Base-by-base conservation (phyloP, 2,797 vertebrate genomes). In the Liparis tanakae region DNA sequence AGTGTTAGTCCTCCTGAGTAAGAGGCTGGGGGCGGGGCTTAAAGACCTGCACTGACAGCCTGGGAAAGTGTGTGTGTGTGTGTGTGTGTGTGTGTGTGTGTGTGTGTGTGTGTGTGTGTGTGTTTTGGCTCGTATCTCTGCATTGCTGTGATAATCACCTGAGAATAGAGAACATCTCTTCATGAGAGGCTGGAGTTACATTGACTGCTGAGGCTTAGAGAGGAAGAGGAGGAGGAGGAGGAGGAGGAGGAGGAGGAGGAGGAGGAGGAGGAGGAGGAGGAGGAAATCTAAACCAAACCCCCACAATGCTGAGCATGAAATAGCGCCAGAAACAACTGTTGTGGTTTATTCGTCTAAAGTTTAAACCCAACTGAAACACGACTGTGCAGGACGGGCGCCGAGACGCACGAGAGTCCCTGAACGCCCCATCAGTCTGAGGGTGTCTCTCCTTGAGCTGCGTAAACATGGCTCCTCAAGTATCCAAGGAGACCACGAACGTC, bases 21-120 rank as follows among this genome's bases (percentile, higher is more conserved):
- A 88, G 82, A 88, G 74, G 88, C 83, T 83, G 82, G 74, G 79
- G 80, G 73, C 75, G 74, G 89, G 84, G 87, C 91, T 91, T 86
- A 83, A 62, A 78, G 76, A 61, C 34, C 67, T 43, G 39, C 39
- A 6, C 10, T 50, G 61, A 67, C 74, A 55, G 60, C 57, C 68
- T 48, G 74, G 57, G 72, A 81, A 54, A 70, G 78, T 57, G 41
- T 80, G 72, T 75, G 68, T 54, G 66, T 58, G 75, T 50, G 46
- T n/a, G 46, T 48, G 46, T 48, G 44, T 74, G 55, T 69, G 44
- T 48, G 44, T 74, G 78, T 59, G 41, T 80, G 72, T 73, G 68
- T 57, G 66, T 61, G 75, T 58, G 74, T 54, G 62, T 72, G 74
- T 66, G 70, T 50, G 72, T 61, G 43, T 44, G 56, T 61, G 41